Base-by-base conservation (phyloP, 37 sponge, comb jelly and placozoan genomes). In the Cliona cf. orientalis region DNA sequence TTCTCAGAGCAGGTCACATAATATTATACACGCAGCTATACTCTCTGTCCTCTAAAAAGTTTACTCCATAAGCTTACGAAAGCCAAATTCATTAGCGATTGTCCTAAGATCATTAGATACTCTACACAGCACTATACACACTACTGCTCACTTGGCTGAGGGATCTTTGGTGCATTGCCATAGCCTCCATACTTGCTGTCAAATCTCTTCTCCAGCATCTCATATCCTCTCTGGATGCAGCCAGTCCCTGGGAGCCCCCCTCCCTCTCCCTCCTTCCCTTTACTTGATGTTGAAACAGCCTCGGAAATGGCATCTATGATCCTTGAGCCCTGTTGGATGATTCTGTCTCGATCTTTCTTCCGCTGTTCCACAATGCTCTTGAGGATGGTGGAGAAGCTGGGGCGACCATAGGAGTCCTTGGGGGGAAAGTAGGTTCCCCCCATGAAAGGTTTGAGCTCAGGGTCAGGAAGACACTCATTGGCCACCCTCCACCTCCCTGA, bases 371-470 rank as follows among this genome's bases (percentile, higher is more conserved):
- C 66, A 61, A 91, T 69, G 22, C 46, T 58, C 49, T 58, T 76
- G 49, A 91, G 75, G 31, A 91, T n/a, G 29, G 92, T 86, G 46
- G 83, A 14, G 74, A 91, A 91, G 9, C 92, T 80, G 4, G 92
- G 92, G 1, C 84, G 62, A 7, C 78, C 64, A 71, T 58, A 77
- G 35, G 62, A 12, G 70, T 87, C 88, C 9, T 73, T 3, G 4
- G 93, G 89, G 0, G 93, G 93, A 45, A 92, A 92, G 78, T 92
- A 92, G n/a, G 93, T 92, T 25, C 93, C 93, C 0, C 85, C 93
- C 3, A 72, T 5, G 37, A 87, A 87, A 0, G 92, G 92, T 28
- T 92, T 83, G 22, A 87, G 74, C 2, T 92, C 81, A 17, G 92
- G 92, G 92, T 92, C 25, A 92, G 84, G 38, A 86, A 92, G 34